Evolutionary conservation across 2,113 vertebrate genomes (phyloP), one percentile per base, ranked within the genome.

Genomic region (Forbesichthys agassizii): DNA sequence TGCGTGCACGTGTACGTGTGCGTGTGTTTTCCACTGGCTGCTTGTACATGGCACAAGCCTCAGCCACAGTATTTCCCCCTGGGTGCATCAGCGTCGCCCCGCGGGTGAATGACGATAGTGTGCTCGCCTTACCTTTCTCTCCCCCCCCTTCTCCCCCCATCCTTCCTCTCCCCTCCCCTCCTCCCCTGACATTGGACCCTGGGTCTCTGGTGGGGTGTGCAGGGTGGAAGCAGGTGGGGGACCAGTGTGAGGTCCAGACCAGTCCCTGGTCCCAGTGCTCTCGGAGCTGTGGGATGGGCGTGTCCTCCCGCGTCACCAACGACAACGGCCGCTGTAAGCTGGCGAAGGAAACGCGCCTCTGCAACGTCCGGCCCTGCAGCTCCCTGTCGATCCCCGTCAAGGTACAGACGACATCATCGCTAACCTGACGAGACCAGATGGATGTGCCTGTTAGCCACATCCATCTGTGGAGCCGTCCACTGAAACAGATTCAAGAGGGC

Each of bases 241-340:
- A 84, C 54, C 81, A 90, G 61, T 93, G 94, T 12, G 75, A 70
- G 53, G 74, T 89, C 60, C 94, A 94, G 88, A 95, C 93, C 5
- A 94, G 93, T 3, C 91, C 86, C 77, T 95, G 94, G 94, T 92
- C 94, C 0, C 89, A 90, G 51, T 95, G 94, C 71, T 95, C 94
- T 1, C 91, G 92, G 68, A 94, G 87, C 74, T 95, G 94, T 5
- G 93, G 93, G 54, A 92, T 93, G 89, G 94, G 93, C 13, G 75
- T 94, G 47, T 95, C 94, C n/a, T 91, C 92, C 36, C 89, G 93
- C 0, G 84, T 94, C 73, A 93, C 93, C 86, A 95, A 92, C 12
- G 86, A 94, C 75, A 94, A 94, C 55, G 86, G 82, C 11, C 86
- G 88, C 20, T 95, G 94, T 77, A 94, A 94, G 70, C 86, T 94